A percentile compares a stretch with the other conserved stretches of the same genome.
Conservation (phyloP, 2,888 invertebrate species). For the Euzophera pinguis region DNA sequence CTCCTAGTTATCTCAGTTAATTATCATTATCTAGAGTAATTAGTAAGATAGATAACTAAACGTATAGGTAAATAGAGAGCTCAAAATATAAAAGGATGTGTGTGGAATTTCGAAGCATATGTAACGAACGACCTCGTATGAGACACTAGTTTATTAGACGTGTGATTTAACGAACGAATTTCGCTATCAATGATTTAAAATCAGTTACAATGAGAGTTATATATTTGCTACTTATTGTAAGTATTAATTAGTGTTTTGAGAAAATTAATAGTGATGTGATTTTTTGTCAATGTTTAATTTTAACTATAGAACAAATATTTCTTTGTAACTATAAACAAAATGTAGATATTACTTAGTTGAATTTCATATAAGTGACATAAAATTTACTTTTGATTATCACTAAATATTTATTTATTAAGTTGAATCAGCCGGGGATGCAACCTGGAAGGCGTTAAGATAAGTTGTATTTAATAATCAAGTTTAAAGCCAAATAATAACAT, state of each 20-base stretch:
- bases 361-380: too few species aligned
- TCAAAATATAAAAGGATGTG: constrained; percentile 53
- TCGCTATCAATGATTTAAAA: constrained; percentile 46
- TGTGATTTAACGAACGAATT: constrained; percentile 66
- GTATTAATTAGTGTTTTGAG: constrained; percentile 29
- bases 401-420: too few species aligned
- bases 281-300: too few species aligned
- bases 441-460: too few species aligned
- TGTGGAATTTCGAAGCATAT: constrained; percentile 42
- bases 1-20: constrained; percentile 48
- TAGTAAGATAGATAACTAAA: constrained; percentile 39
- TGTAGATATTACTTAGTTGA: too few species aligned
- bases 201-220: constrained; percentile 59
- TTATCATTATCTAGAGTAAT: constrained; percentile 76
- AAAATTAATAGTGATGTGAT: not conserved
- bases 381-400: too few species aligned
- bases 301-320: too few species aligned
- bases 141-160: constrained; percentile 23
- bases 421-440: too few species aligned
- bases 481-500: too few species aligned
- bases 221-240: constrained; percentile 61
- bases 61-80: not conserved
- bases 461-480: too few species aligned
- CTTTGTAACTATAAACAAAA: too few species aligned
- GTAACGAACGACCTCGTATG: constrained; percentile 70